A percentile compares a stretch with the other conserved stretches of the same genome.
phyloP scores from a whole-genome alignment of 2,113 vertebrate species.

The Eclectus roratus region DNA sequence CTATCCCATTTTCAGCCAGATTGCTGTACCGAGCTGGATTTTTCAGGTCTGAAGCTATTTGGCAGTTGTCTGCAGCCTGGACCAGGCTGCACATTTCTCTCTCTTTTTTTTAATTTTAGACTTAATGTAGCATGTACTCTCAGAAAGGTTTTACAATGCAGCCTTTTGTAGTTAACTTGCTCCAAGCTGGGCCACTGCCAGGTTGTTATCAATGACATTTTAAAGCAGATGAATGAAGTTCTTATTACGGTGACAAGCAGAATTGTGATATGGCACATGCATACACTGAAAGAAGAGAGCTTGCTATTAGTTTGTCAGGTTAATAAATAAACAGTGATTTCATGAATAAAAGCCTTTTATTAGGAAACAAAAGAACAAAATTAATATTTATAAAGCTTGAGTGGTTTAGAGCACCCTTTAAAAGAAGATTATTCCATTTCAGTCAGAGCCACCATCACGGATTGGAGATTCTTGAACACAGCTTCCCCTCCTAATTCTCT shows the following conservation, averaged over 20 bases:
- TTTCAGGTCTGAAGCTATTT: constrained; percentile 10
- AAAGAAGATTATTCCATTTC: constrained; percentile 29
- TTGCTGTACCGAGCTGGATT: not conserved
- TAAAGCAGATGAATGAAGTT: constrained; percentile 67
- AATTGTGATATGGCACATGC: constrained; percentile 57
- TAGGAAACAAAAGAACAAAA: constrained; percentile 52
- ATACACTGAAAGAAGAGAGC: constrained; percentile 47
- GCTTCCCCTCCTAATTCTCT: not conserved
- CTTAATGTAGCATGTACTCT: constrained; percentile 47
- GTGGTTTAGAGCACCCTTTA: constrained; percentile 16
- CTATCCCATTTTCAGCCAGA: not conserved
- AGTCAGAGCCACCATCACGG: not conserved
- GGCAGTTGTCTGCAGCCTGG: not conserved
- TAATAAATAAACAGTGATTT: constrained; percentile 57
- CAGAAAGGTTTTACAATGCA: constrained; percentile 51
- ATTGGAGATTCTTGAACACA: not conserved
- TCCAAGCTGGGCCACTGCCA: constrained; percentile 58
- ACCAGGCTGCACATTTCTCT: not conserved
- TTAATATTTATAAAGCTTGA: constrained; percentile 64
- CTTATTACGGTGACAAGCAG: constrained; percentile 47
- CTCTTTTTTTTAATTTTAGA: constrained; percentile 14
- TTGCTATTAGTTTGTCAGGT: constrained; percentile 64
- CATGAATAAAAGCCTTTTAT: constrained; percentile 52
- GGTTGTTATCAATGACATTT: constrained; percentile 64
- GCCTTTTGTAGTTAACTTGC: constrained; percentile 59